Base-by-base conservation (phyloP, 1,140 invertebrate species). In the Ceratitis capitata region DNA sequence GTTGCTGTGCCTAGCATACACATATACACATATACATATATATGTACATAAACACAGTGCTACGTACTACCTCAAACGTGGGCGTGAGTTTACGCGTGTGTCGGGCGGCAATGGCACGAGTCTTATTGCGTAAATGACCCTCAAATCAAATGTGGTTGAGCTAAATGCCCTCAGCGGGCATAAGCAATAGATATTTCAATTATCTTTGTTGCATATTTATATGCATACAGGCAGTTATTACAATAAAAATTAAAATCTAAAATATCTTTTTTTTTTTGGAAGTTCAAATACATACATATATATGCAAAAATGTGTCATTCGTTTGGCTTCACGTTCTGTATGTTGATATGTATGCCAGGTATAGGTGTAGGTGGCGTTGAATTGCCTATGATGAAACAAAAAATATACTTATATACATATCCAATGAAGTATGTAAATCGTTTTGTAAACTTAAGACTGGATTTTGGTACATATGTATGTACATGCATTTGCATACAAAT, bases 71-170 rank as follows among this genome's bases (percentile, higher is more conserved):
- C 58, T 7, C 58, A 61, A 32, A 23, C 29, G 58, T 61, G 58
- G 58, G 58, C 58, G 58, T 61, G 58, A 61, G 58, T 23, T 5
- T 61, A 32, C 56, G 56, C 56, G 56, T 58, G 56, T 58, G n/a
- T 58, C 56, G 10, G 58, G 12, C 58, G 10, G 12, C 58, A 32
- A 7, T 61, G 58, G 26, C 58, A 32, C 58, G 58, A 61, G 58
- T 61, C 58, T 32, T 32, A 61, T 61, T 61, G 58, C 58, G 58
- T 29, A 61, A 61, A 61, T 61, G 58, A 29, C 58, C 58, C 58
- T 61, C 58, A 61, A 23, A 47, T n/a, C 58, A 56, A 26, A 61
- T 61, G 58, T 61, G 23, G 58, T 61, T 32, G 58, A 61, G 58
- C 58, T 29, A 32, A 29, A 14, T 12, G 58, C 58, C 58, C 58